Evolutionary conservation across 2,888 invertebrate genomes (phyloP).

Genomic region (Dione vanillae): DNA sequence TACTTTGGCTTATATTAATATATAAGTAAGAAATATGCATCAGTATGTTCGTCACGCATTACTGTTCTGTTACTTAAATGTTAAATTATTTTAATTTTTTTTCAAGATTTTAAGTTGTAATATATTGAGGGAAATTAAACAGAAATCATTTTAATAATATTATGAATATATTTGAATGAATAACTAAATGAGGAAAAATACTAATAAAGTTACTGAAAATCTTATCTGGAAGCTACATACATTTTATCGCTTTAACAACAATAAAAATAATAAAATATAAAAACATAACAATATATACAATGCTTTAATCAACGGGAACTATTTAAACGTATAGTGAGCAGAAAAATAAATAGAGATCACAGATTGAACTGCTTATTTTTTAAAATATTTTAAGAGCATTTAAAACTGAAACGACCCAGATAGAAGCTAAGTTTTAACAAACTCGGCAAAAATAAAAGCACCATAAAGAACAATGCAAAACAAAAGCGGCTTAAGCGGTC

Average conservation of each 20-base stretch:
- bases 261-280: neutral
- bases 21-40: too few relatives aligned
- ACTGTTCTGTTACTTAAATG: too few relatives aligned
- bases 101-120: too few relatives aligned
- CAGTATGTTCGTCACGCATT: too few relatives aligned
- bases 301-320: neutral
- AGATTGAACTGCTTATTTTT: slow-evolving; percentile 16
- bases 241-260: neutral
- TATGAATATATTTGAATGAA: too few relatives aligned
- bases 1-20: too few relatives aligned
- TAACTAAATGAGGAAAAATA: too few relatives aligned
- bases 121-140: too few relatives aligned
- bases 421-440: slow-evolving; percentile 29
- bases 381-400: slow-evolving; percentile 24
- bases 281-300: slow-evolving; percentile 10
- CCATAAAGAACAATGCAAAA: slow-evolving; percentile 31
- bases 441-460: slow-evolving; percentile 23
- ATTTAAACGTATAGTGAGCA: slow-evolving; percentile 4
- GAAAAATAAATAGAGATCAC: slow-evolving; percentile 14
- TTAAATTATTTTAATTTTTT: too few relatives aligned
- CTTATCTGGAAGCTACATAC: neutral
- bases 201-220: too few relatives aligned
- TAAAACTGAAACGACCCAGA: slow-evolving; percentile 29
- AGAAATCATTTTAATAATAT: too few relatives aligned
- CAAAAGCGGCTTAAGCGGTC: slow-evolving; percentile 32